Base-by-base conservation (phyloP, 1,140 invertebrate species). In the Hycleus phaleratus region DNA sequence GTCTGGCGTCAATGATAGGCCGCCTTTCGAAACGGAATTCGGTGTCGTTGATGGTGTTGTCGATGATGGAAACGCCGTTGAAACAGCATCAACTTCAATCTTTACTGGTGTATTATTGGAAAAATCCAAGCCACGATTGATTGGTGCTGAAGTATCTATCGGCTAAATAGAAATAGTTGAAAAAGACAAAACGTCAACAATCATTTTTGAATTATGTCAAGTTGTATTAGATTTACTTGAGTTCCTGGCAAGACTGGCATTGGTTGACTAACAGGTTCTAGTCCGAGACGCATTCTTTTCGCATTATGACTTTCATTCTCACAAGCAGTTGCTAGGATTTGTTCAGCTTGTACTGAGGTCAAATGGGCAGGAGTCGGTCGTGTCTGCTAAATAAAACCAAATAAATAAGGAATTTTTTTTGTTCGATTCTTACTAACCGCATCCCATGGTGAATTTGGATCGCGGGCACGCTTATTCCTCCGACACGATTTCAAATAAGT, bases 281-380 rank as follows among this genome's bases (percentile, higher is more conserved):
- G 78, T 52, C 95, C 95, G 68, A 96, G 82, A 60, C 93, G 83
- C 93, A 97, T 96, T 67, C 93, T 83, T 77, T 96, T 97, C 26
- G 93, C 94, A 75, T 97, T 97, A 73, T 95, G 87, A 73, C 90
- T 93, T 76, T 97, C 95, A 74, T 97, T 97, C 78, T 97, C 94
- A 75, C 94, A 97, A 45, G 95, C 95, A 65, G 88, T 87, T 61
- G 93, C 93, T 70, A 97, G 79, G 69, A 97, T 93, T 76, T 95
- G 91, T 73, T 97, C 95, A 6, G 95, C 95, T 74, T 95, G 91
- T 50, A 94, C 92, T 58, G 93, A 96, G 39, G 94, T 97, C 69
- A 97, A 81, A 78, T 97, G 94, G 39, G 94, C 93, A 48, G 93
- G 93, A 32, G 93, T 95, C n/a, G 93, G 92, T 63, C 93, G 82